Evolutionary conservation across 2,888 invertebrate species (phyloP).

Genomic region (Rhingia rostrata): DNA sequence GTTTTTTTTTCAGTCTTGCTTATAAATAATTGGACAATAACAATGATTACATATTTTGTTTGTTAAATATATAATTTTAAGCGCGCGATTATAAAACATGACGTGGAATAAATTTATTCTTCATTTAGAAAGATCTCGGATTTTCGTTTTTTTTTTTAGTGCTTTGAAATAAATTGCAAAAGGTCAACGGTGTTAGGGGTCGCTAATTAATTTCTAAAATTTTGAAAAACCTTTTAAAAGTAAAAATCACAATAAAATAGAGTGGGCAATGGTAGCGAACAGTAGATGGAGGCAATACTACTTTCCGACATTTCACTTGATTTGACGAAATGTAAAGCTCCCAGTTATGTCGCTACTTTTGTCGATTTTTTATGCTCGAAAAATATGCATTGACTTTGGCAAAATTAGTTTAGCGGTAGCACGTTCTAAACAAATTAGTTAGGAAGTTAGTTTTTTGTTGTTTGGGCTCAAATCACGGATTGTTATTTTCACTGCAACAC

Average conservation of each 20-base stretch:
- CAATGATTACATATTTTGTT: conserved; percentile 37
- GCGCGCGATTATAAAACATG: conserved; percentile 9
- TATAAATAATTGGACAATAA: conserved; percentile 63
- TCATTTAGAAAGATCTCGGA: conserved; percentile 1
- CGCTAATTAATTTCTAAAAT: conserved; percentile 2
- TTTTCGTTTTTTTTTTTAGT: conserved; percentile 4
- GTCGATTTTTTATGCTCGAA: conserved; percentile 23
- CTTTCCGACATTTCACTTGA: too few relatives aligned
- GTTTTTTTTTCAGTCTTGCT: conserved; percentile 70
- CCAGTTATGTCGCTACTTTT: neutral
- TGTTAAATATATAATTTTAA: conserved; percentile 22
- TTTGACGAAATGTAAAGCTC: too few relatives aligned
- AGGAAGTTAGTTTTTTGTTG: conserved; percentile 51
- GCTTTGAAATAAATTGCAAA: conserved; percentile 21
- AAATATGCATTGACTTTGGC: conserved; percentile 21
- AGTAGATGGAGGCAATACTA: neutral
- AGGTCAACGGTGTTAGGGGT: conserved; percentile 10
- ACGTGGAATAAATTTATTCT: conserved; percentile 8
- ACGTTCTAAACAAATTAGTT: conserved; percentile 46
- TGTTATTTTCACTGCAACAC: conserved; percentile 86
- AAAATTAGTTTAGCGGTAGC: conserved; percentile 53
- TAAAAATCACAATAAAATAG: conserved; percentile 31
- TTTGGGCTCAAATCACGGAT: conserved; percentile 78
- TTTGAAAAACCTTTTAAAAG: conserved; percentile 37
- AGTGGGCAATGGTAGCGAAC: conserved; percentile 12